Base-by-base conservation (phyloP, 1,140 invertebrate species). In the Planococcus citri region DNA sequence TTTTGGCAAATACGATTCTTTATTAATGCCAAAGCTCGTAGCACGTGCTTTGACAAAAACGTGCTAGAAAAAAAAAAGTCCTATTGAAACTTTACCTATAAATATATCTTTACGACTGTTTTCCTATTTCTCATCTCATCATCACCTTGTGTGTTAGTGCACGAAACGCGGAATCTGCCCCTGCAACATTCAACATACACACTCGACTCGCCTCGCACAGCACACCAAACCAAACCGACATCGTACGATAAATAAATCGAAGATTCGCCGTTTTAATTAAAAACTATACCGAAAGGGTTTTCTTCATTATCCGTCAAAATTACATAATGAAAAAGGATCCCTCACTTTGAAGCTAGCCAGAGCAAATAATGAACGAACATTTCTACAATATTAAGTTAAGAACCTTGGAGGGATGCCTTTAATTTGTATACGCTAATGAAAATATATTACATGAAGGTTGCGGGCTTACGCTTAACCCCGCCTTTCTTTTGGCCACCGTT, bases 311-410 rank as follows among this genome's bases (percentile, higher is more conserved):
- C 10, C 41, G 12, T 51, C n/a, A 14, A 51, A 51, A 51, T 51
- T 51, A 51, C 41, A 51, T 51, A 51, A 51, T 20, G 41, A 51
- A 51, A 51, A 51, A 20, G n/a, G 41, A 51, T 51, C 41, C 41
- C 41, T 51, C 41, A 51, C 41, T 51, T 51, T 51, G 41, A 51
- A 51, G 41, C 41, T 51, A 51, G 41, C 41, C 41, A 51, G 41
- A 51, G 41, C 41, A 51, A 51, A 51, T 51, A 51, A 51, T 51
- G 3, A 51, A 51, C 41, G 12, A 20, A 51, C 41, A 51, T 51
- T 51, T 51, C 41, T n/a, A 20, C 41, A 51, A 51, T 51, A 51
- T 51, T 51, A 51, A 51, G 41, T 51, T 51, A 51, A 51, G 41
- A 51, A 51, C 41, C 41, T 51, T 20, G 41, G 12, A 51, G 41